These are phyloP conservation scores for Dichetophora obliterata DNA, from an alignment of 2,888 invertebrate species.

Conservation along the genomic window DNA sequence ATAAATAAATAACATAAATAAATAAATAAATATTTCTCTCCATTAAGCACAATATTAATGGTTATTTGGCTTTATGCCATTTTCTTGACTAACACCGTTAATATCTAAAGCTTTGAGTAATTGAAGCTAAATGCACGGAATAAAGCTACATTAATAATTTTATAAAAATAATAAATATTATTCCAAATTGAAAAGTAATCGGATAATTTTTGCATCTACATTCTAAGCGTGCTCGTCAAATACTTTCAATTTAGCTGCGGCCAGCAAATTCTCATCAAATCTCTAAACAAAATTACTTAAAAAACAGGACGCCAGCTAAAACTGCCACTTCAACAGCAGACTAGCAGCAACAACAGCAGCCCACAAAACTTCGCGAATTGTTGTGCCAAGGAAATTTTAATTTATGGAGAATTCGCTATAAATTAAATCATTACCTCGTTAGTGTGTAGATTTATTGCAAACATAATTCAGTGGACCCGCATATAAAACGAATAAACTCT, in stretches of 20 bases:
- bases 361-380: slow-evolving; percentile 15
- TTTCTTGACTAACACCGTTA: too few relatives aligned
- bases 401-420: slow-evolving; percentile 61
- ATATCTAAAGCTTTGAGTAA: too few relatives aligned
- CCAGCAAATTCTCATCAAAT: background rate
- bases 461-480: slow-evolving; percentile 22
- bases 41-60: too few relatives aligned
- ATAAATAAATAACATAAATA: too few relatives aligned
- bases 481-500: background rate
- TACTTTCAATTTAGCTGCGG: background rate
- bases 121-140: too few relatives aligned
- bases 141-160: too few relatives aligned
- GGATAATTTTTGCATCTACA: too few relatives aligned
- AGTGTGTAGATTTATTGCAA: slow-evolving; percentile 52
- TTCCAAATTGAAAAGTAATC: too few relatives aligned
- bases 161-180: too few relatives aligned
- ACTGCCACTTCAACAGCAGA: background rate
- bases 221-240: background rate
- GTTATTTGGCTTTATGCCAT: too few relatives aligned
- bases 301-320: slow-evolving; percentile 21
- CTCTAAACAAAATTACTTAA: background rate
- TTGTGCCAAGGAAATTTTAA: slow-evolving; percentile 51
- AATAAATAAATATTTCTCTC: too few relatives aligned
- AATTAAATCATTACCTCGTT: slow-evolving; percentile 64
- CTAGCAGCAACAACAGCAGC: slow-evolving; percentile 38